Conservation (phyloP, 2,888 invertebrate species). For the Phortica okadai region DNA sequence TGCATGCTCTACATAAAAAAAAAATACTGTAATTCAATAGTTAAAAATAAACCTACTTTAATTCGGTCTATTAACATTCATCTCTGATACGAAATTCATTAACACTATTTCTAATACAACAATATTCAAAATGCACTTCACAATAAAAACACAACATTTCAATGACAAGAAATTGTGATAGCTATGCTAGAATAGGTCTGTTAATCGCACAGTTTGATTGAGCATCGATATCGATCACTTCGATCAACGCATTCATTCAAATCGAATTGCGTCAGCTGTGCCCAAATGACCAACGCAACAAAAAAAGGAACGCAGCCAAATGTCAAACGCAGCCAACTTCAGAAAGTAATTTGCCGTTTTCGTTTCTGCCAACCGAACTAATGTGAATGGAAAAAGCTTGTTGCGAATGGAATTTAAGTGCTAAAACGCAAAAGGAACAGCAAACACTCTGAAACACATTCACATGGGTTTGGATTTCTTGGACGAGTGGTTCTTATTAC, state of each 20-base stretch:
- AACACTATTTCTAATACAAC: no score
- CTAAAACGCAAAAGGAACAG: neutral
- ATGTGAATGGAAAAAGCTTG: neutral
- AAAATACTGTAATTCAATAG: no score
- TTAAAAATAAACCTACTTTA: no score
- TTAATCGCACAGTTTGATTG: no score
- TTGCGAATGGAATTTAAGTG: neutral
- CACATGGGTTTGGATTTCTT: conserved; percentile 74
- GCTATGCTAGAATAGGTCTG: no score
- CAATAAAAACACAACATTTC: no score
- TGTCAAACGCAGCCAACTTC: conserved; percentile 13
- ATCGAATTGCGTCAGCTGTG: neutral
- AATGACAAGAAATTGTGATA: no score
- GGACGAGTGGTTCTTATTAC: conserved; percentile 76
- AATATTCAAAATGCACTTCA: no score
- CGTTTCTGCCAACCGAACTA: neutral
- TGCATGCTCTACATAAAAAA: no score
- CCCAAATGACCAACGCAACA: neutral
- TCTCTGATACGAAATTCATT: no score
- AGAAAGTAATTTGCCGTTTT: conserved; percentile 1
- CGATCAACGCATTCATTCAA: neutral
- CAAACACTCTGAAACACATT: conserved; percentile 46
- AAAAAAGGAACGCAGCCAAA: neutral
- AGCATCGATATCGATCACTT: neutral
- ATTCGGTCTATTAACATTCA: no score